Conservation (phyloP, 1,140 invertebrate genomes). For the Hyles euphorbiae region DNA sequence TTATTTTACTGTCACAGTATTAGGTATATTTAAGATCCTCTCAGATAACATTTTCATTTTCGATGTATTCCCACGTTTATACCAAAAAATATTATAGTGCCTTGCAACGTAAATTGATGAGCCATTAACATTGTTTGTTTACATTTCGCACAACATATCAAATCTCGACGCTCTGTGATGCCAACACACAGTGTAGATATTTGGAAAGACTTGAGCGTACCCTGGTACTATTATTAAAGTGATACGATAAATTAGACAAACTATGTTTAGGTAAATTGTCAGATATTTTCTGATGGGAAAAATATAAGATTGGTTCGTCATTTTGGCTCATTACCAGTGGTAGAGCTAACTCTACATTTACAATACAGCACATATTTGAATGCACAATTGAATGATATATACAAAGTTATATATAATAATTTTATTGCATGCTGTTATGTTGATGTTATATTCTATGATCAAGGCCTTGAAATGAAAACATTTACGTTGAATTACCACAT, state of each 20-base stretch:
- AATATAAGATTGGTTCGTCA: background rate
- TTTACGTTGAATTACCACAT: no score
- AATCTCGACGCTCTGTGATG: slow-evolving; percentile 29
- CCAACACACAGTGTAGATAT: slow-evolving; percentile 39
- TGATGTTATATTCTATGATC: slow-evolving; percentile 56
- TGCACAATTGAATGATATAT: slow-evolving; percentile 48
- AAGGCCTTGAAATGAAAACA: no score
- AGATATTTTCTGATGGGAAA: slow-evolving; percentile 1
- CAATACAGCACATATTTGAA: slow-evolving; percentile 35
- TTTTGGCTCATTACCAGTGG: slow-evolving; percentile 1
- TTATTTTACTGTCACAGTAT: no score
- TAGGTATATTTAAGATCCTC: no score
- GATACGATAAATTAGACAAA: slow-evolving; percentile 33
- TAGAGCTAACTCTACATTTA: slow-evolving; percentile 28
- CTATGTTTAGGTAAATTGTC: slow-evolving; percentile 16
- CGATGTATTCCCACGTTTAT: no score
- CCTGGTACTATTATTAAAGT: slow-evolving; percentile 31
- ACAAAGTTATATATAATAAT: slow-evolving; percentile 58
- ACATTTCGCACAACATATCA: slow-evolving; percentile 40
- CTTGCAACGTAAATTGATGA: no score
- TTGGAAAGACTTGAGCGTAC: slow-evolving; percentile 50
- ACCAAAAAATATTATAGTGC: no score
- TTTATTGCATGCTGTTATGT: slow-evolving; percentile 69
- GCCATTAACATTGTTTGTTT: no score
- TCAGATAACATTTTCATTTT: no score